Percentiles rank a stretch among this genome's conserved stretches.
Evolutionary conservation across 2,888 invertebrate species (phyloP).

Genomic region (Halictus ligatus): DNA sequence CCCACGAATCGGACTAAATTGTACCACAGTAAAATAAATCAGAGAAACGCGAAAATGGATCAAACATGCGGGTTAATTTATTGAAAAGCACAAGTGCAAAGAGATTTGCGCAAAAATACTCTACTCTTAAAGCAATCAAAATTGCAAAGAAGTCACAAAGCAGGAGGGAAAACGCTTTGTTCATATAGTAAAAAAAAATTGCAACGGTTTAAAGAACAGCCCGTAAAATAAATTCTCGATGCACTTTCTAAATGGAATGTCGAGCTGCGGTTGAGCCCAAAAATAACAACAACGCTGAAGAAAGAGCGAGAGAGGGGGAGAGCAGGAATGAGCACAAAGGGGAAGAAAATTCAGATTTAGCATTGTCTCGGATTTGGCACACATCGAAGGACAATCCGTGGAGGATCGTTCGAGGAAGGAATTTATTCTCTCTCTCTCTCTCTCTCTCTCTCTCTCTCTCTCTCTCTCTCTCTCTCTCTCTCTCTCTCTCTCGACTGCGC

Average conservation of each 20-base stretch:
- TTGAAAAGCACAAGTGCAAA: not conserved
- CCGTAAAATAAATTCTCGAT: not conserved
- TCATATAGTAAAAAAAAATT: not conserved
- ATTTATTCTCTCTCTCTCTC: not conserved
- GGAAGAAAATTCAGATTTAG: not conserved
- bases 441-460: not conserved
- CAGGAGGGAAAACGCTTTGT: not conserved
- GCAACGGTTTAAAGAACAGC: not conserved
- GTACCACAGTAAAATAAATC: not conserved
- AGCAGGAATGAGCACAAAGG: not conserved
- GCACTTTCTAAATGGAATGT: not conserved
- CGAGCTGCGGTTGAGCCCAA: not conserved
- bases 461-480: not conserved
- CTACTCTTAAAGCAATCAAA: not conserved
- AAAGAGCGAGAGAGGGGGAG: not conserved
- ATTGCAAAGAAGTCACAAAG: not conserved
- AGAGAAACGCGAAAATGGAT: not conserved
- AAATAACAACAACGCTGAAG: not conserved
- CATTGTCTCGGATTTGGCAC: constrained; percentile 9
- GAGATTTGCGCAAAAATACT: not conserved
- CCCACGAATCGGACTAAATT: not conserved
- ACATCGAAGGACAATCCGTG: not conserved
- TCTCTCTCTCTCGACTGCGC: not conserved
- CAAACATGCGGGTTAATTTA: not conserved
- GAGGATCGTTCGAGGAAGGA: constrained; percentile 6